These are phyloP conservation scores for Muscicapa comitata DNA, from an alignment of 2,797 vertebrate genomes.

Conservation along the genomic window DNA sequence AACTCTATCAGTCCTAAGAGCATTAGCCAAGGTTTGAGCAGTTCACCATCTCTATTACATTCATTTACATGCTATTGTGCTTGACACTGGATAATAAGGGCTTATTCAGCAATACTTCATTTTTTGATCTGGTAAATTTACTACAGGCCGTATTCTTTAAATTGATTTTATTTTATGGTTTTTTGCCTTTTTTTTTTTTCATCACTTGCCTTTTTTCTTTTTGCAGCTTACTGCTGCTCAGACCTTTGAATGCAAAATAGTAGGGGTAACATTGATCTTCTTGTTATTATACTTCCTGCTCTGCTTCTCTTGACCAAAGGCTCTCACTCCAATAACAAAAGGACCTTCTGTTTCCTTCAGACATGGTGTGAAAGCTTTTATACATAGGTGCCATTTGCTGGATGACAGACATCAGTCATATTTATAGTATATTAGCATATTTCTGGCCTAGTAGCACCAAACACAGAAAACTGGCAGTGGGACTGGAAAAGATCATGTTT, in stretches of 20 bases:
- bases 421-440: neutral
- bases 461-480: neutral
- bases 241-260: neutral
- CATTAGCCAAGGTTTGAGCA: neutral
- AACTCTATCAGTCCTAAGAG: neutral
- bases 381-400: neutral
- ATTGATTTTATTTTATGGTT: neutral
- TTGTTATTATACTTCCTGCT: neutral
- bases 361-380: neutral
- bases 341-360: neutral
- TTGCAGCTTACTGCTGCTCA: neutral
- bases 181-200: neutral
- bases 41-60: neutral
- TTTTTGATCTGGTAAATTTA: constrained; percentile 4
- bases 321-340: neutral
- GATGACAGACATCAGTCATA: neutral
- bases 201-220: neutral
- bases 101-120: neutral
- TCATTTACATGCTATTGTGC: neutral
- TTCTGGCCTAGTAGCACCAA: neutral
- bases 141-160: neutral
- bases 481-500: neutral
- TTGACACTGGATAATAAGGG: neutral
- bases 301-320: neutral
- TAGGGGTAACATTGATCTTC: neutral